Evolutionary conservation across 2,113 vertebrate genomes (phyloP), one percentile per base, ranked within the genome.

Genomic region (Cyanocitta stelleri): DNA sequence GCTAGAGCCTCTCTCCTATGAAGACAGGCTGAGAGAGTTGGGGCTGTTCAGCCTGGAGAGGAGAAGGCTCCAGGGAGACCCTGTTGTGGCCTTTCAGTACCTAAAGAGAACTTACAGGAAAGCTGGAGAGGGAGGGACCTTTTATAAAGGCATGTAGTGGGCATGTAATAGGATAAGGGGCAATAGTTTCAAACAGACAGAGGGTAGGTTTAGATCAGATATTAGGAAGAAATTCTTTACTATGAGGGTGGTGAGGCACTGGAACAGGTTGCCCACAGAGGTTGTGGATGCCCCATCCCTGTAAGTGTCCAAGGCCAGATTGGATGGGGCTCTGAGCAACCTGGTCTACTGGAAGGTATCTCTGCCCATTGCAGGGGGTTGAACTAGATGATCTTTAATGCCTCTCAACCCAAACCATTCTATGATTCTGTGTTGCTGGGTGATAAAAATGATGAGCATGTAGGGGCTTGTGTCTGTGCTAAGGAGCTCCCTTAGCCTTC

Each of bases 1-100:
- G 21, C 16, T 74, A 22, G 35, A 76, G 62, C 30, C 32, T 18
- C 26, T 43, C 21, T 83, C 30, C 46, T 48, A 3, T 48, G 48
- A 48, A 32, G 30, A 55, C 18, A 63, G 26, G 41, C 35, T 76
- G 63, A 76, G n/a, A 32, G 8, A 75, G 10, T 4, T 49, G 26
- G 21, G 32, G 21, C 12, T 49, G 15, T 69, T 76, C 41, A 62
- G 56, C 41, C 24, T 20, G 41, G 63, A 63, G 48, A 54, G 41
- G 29, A 54, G 29, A 24, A 69, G 41, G 17, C 18, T 48, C 21
- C 17, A 35, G n/a, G 29, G 24, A 41, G n/a, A 75, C 30, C 0
- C 0, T 32, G 21, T 3, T 30, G 69, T 13, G 16, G 44, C 44
- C 12, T 27, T n/a, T 18, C 0, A 1, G 26, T 27, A 35, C n/a